phyloP scores from a whole-genome alignment of 2,797 vertebrate genomes.

The Zenarchopterus dispar region DNA sequence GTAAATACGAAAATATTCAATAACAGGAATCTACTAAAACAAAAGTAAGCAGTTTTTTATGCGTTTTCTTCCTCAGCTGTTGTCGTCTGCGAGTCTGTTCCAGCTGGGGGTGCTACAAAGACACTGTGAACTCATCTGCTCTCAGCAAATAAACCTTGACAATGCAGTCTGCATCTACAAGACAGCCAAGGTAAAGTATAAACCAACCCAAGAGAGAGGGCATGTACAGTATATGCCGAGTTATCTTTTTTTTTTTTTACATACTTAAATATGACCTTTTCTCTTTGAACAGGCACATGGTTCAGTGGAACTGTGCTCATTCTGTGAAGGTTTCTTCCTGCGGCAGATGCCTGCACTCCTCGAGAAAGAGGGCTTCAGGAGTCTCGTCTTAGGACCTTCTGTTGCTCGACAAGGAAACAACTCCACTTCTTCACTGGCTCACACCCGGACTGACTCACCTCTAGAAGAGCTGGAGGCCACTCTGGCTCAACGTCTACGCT shows the following conservation, averaged over 20 bases:
- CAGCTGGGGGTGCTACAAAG: conserved; percentile 91
- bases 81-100: conserved; percentile 92
- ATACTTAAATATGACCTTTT: neutral
- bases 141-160: conserved; percentile 87
- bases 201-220: neutral
- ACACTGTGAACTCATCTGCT: conserved; percentile 94
- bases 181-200: conserved; percentile 89
- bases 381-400: conserved; percentile 86
- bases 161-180: conserved; percentile 92
- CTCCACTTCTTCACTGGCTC: conserved; percentile 48
- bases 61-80: conserved; percentile 77
- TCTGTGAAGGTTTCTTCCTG: conserved; percentile 95
- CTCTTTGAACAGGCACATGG: conserved; percentile 83
- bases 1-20: neutral
- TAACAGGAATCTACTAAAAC: neutral
- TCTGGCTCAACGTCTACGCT: conserved; percentile 88
- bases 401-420: conserved; percentile 83
- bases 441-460: conserved; percentile 82
- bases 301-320: conserved; percentile 86
- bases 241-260: neutral
- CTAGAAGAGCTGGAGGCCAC: conserved; percentile 89
- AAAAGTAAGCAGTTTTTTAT: neutral
- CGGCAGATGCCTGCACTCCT: conserved; percentile 93
- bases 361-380: conserved; percentile 89
- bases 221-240: no score